These are phyloP conservation scores for Xiphydria camelus DNA, from an alignment of 2,888 invertebrate genomes.

Conservation along the genomic window DNA sequence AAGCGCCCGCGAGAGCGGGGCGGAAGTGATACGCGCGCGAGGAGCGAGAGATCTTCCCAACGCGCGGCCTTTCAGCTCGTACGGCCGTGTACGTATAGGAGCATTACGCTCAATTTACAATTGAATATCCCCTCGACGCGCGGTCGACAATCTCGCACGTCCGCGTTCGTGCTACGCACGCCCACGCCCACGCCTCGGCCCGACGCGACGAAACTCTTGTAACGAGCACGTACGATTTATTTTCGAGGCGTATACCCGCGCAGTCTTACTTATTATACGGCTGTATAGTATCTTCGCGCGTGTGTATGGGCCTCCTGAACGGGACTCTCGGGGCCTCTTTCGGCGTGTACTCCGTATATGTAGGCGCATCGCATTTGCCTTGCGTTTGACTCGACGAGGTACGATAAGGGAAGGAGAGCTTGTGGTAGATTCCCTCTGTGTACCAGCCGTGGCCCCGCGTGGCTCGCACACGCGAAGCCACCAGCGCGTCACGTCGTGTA, in stretches of 20 bases:
- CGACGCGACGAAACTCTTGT: too few relatives aligned
- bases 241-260: too few relatives aligned
- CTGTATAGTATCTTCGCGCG: too few relatives aligned
- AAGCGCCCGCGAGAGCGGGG: neutral
- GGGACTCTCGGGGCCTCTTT: too few relatives aligned
- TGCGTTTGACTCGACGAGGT: neutral
- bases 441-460: too few relatives aligned
- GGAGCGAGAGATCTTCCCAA: neutral
- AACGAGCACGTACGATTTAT: too few relatives aligned
- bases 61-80: neutral
- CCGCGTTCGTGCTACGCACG: neutral
- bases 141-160: neutral
- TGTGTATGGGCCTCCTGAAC: too few relatives aligned
- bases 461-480: too few relatives aligned
- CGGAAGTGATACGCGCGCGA: neutral
- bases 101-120: neutral
- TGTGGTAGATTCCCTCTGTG: too few relatives aligned
- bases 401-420: neutral
- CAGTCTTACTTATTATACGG: too few relatives aligned
- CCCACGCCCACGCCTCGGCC: neutral
- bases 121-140: neutral
- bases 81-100: neutral
- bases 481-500: too few relatives aligned
- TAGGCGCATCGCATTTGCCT: neutral
- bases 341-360: neutral